A percentile compares a stretch with the other conserved stretches of the same genome.
phyloP scores from a whole-genome alignment of 2,888 invertebrate species.

The Trichacis sp. region DNA sequence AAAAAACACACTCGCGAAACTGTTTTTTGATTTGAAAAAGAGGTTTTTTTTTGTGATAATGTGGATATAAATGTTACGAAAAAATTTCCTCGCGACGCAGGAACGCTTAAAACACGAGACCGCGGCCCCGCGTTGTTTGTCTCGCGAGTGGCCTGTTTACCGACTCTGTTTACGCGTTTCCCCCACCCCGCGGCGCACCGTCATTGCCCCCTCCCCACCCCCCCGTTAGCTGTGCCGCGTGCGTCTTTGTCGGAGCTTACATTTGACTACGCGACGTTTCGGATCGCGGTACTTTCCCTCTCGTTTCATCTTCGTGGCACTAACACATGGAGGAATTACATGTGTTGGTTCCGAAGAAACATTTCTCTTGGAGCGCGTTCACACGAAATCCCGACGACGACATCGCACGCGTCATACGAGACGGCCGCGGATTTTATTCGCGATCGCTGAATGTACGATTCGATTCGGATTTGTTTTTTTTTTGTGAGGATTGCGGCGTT shows the following conservation, averaged over 20 bases:
- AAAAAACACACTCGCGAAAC: no score
- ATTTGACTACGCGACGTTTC: slow-evolving; percentile 17
- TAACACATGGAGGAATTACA: no score
- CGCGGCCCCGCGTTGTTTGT: slow-evolving; percentile 69
- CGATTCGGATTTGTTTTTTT: background rate
- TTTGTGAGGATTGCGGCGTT: background rate
- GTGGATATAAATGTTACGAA: no score
- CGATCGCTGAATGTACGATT: background rate
- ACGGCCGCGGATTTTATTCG: no score
- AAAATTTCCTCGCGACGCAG: slow-evolving; percentile 10
- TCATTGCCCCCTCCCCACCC: slow-evolving; percentile 22
- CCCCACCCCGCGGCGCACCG: slow-evolving; percentile 36
- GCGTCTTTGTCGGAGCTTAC: slow-evolving; percentile 28
- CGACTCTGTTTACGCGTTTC: slow-evolving; percentile 69
- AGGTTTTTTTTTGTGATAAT: no score
- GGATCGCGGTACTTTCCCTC: background rate
- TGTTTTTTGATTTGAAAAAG: no score
- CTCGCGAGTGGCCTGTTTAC: slow-evolving; percentile 70
- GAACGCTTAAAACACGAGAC: slow-evolving; percentile 48
- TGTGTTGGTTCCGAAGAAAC: slow-evolving; percentile 8
- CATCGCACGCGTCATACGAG: slow-evolving; percentile 17
- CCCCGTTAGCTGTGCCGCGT: slow-evolving; percentile 12
- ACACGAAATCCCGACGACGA: slow-evolving; percentile 21
- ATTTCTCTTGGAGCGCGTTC: slow-evolving; percentile 5
- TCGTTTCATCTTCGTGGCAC: no score